phyloP scores from a whole-genome alignment of 1,140 invertebrate genomes.

The Patella vulgata region DNA sequence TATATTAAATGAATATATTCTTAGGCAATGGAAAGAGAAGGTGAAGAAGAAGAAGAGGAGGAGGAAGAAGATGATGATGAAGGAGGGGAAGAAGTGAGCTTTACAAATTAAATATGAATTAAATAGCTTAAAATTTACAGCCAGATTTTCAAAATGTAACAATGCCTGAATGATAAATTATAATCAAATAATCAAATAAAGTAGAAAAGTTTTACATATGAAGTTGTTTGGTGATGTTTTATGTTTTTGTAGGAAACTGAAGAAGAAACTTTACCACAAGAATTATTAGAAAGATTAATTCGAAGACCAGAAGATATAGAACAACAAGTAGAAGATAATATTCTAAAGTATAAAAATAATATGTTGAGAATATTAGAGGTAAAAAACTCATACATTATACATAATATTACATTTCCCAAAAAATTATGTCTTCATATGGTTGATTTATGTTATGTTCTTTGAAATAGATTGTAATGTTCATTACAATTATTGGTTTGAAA shows the following conservation, averaged over 20 bases:
- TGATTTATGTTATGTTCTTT: not conserved
- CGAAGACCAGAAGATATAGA: slow-evolving; percentile 60
- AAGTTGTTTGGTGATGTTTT: too few species aligned
- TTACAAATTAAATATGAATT: not conserved
- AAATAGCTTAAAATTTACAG: too few species aligned
- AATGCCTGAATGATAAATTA: too few species aligned
- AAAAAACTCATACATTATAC: too few species aligned
- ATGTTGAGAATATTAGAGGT: slow-evolving; percentile 62
- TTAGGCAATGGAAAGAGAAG: slow-evolving; percentile 51
- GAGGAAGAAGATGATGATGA: slow-evolving; percentile 59
- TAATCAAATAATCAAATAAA: too few species aligned
- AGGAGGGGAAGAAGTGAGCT: slow-evolving; percentile 10
- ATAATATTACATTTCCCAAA: not conserved
- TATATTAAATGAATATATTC: too few species aligned
- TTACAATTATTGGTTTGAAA: slow-evolving; percentile 2
- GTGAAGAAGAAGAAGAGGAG: slow-evolving; percentile 59
- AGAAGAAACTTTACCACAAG: slow-evolving; percentile 37
- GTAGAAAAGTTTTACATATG: too few species aligned
- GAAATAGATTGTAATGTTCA: not conserved
- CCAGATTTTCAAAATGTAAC: too few species aligned
- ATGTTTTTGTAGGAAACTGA: too few species aligned
- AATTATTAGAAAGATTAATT: slow-evolving; percentile 57
- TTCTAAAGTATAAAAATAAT: slow-evolving; percentile 57
- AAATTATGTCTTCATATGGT: not conserved
- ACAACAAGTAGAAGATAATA: slow-evolving; percentile 49